These are phyloP conservation scores for Oenanthe oenanthe DNA, from an alignment of 2,113 vertebrate species.

Conservation along the genomic window DNA sequence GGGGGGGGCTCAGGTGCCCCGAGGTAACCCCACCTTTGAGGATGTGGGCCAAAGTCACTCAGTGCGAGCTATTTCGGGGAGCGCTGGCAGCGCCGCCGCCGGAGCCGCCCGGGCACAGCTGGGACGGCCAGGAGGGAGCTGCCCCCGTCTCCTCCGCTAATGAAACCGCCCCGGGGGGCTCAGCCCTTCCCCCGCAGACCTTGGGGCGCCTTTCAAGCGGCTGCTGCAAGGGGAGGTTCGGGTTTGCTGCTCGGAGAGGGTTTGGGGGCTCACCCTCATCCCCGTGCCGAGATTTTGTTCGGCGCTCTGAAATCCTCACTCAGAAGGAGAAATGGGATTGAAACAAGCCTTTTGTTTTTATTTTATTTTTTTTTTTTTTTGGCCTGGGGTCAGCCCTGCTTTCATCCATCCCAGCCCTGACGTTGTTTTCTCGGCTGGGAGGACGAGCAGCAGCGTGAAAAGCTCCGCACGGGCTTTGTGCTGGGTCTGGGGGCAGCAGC, in stretches of 20 bases:
- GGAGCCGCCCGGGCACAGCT: background rate
- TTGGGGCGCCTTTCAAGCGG: background rate
- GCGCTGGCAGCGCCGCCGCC: background rate
- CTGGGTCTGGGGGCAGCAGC: background rate
- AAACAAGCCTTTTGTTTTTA: background rate
- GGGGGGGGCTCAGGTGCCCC: background rate
- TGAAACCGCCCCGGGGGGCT: background rate
- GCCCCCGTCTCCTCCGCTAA: background rate
- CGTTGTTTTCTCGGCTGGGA: background rate
- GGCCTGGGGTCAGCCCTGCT: background rate
- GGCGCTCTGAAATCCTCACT: background rate
- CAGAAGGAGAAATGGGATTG: background rate
- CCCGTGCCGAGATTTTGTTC: fast-evolving
- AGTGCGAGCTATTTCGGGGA: constrained; percentile 57
- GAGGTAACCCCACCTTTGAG: constrained; percentile 51
- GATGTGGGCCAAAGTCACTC: constrained; percentile 68
- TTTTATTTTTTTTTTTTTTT: background rate
- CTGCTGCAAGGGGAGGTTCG: background rate
- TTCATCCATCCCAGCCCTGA: background rate
- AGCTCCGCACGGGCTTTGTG: background rate
- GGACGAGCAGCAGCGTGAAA: background rate
- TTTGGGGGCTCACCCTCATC: background rate
- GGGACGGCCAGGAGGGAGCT: constrained; percentile 7
- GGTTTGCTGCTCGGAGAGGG: background rate
- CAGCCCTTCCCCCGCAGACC: background rate